Evolutionary conservation across 1,140 invertebrate species (phyloP).

Genomic region (Wiebesia pumilae): DNA sequence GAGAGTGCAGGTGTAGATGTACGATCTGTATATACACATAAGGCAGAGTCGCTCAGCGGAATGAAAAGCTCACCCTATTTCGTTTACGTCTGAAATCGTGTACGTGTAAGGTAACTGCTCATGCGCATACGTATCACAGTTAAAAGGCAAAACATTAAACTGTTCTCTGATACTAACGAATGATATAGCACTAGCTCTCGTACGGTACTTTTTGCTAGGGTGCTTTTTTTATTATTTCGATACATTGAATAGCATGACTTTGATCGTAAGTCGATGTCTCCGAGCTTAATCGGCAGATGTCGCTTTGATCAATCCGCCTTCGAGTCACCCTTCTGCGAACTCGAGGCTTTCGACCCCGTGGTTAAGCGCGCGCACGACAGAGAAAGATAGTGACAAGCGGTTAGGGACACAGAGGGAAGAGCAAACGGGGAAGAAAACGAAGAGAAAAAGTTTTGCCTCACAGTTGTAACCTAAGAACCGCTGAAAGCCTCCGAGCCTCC

Average conservation of each 20-base stretch:
- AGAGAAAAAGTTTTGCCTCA: too few species aligned
- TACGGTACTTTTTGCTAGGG: neutral
- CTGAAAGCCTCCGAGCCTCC: too few species aligned
- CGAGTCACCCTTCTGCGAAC: constrained; percentile 7
- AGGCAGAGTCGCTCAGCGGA: neutral
- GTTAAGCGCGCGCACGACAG: neutral
- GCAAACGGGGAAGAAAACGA: neutral
- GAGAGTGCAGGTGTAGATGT: neutral
- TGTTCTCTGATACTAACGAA: neutral
- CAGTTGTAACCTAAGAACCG: too few species aligned
- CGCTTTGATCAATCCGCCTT: neutral
- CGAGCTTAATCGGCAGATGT: neutral
- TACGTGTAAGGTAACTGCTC: neutral
- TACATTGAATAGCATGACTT: neutral
- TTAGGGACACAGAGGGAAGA: neutral
- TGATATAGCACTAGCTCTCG: too few species aligned
- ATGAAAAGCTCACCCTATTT: neutral
- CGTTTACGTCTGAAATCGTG: too few species aligned
- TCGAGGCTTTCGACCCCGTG: constrained; percentile 14
- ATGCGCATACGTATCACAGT: too few species aligned
- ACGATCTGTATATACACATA: neutral
- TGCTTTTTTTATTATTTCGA: neutral
- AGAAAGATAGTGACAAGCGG: neutral
- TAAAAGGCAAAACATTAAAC: neutral
- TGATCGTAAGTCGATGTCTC: neutral